These are phyloP conservation scores for Pocillopora grandis DNA, from an alignment of 92 coral and sea anemone species.

Conservation along the genomic window DNA sequence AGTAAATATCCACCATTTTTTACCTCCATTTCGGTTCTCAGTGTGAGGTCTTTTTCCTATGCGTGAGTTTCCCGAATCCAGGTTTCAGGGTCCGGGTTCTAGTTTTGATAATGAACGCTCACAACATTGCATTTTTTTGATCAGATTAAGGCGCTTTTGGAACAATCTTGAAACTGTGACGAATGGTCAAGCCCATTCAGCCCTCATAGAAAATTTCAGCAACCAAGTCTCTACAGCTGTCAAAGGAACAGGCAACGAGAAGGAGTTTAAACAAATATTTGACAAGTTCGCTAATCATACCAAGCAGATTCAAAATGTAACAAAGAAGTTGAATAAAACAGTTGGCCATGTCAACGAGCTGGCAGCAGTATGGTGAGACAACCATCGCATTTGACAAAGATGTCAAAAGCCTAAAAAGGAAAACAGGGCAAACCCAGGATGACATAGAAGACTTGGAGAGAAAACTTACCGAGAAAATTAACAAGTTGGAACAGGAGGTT, in stretches of 20 bases:
- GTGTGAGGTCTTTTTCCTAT: no score
- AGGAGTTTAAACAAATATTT: slow-evolving; percentile 26
- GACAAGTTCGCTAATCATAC: background rate
- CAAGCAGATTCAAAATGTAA: slow-evolving; percentile 18
- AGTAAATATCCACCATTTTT: no score
- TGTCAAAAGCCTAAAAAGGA: slow-evolving; percentile 22
- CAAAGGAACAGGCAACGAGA: slow-evolving; percentile 14
- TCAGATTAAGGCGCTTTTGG: no score
- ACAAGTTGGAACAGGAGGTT: slow-evolving; percentile 21
- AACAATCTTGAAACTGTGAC: no score
- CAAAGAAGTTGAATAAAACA: slow-evolving; percentile 33
- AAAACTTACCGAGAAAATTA: background rate
- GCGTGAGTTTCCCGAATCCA: no score
- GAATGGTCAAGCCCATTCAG: no score
- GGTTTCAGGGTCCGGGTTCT: no score
- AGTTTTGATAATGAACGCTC: no score
- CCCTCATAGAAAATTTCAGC: slow-evolving; percentile 65
- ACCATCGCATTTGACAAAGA: slow-evolving; percentile 19
- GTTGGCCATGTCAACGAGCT: slow-evolving; percentile 45
- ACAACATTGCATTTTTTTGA: no score
- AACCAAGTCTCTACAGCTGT: slow-evolving; percentile 43
- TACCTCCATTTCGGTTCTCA: no score
- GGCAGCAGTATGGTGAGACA: slow-evolving; percentile 57
- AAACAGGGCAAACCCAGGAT: slow-evolving; percentile 21
- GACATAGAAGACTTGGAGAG: background rate